Evolutionary conservation across 1,140 invertebrate species (phyloP), one percentile per base, ranked within the genome.

Genomic region (Saccostrea cuccullata): DNA sequence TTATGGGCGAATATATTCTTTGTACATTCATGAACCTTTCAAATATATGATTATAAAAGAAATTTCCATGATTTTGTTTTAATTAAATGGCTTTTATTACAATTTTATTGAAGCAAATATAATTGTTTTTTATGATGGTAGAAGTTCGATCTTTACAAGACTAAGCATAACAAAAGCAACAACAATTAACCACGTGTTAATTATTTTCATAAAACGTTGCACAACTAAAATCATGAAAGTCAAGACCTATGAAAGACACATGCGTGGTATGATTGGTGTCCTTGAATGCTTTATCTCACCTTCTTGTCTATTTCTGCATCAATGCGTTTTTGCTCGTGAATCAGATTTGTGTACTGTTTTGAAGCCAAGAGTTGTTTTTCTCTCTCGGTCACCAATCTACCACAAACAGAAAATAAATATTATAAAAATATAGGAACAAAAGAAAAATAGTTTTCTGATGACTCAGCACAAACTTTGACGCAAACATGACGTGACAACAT

Each of bases 231-330:
- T 60, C 0, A 60, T 60, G 20, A 60, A 0, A 1, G 58, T 60
- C 58, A 13, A 60, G 20, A 60, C 58, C 58, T 15, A 20, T 4
- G 58, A 60, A 60, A 60, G 9, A 60, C 58, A 3, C 40, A 84
- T 26, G 55, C 23, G 55, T 55, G 23, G 40, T 55, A 26, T 84
- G 82, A 84, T 55, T 84, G 82, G 82, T 84, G 82, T 55, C 56
- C 36, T 55, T 17, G 23, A 20, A 9, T 12, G 67, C 20, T 67
- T 23, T 85, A 26, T 13, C 60, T 90, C 93, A 94, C 94, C 94
- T 94, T 91, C 55, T 86, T 87, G 82, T 93, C 93, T 86, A 94
- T 89, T 88, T 94, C 92, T 89, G 88, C 90, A 91, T 94, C 93
- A 86, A 91, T 87, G 56, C 85, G 30, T 84, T 91, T 91, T 92